phyloP scores from a whole-genome alignment of 2,888 invertebrate genomes.

The Seira musarum region DNA sequence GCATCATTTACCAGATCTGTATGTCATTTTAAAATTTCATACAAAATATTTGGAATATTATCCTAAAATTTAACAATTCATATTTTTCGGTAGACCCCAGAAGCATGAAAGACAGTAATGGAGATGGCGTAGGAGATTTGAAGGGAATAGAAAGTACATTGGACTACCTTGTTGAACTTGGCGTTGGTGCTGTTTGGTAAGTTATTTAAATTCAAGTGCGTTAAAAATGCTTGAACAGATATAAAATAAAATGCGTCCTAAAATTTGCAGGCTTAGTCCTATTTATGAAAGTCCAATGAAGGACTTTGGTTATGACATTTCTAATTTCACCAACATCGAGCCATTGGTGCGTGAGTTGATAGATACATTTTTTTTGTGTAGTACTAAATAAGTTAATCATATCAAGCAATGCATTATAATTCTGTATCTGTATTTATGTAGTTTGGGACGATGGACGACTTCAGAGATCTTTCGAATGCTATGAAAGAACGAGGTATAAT shows the following conservation, averaged over 20 bases:
- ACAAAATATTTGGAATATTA: too few relatives aligned
- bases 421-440: constrained; percentile 71
- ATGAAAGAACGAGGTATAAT: constrained; percentile 74
- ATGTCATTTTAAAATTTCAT: too few relatives aligned
- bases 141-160: constrained; percentile 72
- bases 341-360: constrained; percentile 70
- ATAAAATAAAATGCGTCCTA: background rate
- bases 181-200: constrained; percentile 81
- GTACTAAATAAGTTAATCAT: background rate
- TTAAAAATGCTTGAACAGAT: background rate
- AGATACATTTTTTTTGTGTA: background rate
- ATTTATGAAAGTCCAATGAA: constrained; percentile 87
- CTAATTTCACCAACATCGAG: constrained; percentile 83
- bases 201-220: constrained; percentile 71
- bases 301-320: constrained; percentile 91
- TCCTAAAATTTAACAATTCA: too few relatives aligned
- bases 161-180: constrained; percentile 79
- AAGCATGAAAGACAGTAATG: constrained; percentile 87
- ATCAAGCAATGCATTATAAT: constrained; percentile 72
- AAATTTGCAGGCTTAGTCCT: constrained; percentile 78
- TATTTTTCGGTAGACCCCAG: too few relatives aligned
- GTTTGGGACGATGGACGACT: constrained; percentile 75
- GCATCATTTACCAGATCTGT: constrained; percentile 89
- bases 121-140: constrained; percentile 92
- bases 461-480: constrained; percentile 64